Evolutionary conservation across 92 coral and sea anemone species (phyloP).

Genomic region (Palythoa grandiflora): DNA sequence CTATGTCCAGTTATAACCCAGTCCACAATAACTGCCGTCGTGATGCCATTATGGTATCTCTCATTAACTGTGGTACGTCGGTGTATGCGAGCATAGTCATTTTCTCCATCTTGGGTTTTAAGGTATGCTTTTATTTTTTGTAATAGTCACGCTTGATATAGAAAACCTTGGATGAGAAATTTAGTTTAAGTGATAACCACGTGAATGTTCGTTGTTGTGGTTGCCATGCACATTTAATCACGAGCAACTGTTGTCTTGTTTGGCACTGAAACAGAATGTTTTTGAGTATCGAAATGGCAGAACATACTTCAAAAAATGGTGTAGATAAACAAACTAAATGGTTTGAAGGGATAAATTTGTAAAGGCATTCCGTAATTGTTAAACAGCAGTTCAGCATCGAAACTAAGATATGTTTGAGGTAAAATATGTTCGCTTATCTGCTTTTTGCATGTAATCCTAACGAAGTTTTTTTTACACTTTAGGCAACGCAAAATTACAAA

Average conservation of each 20-base stretch:
- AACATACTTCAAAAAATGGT: too few relatives aligned
- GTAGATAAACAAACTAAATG: too few relatives aligned
- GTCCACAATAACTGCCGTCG: constrained; percentile 93
- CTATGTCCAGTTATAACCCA: constrained; percentile 98
- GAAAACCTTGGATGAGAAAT: not conserved
- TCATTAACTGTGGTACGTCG: constrained; percentile 97
- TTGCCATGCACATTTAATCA: too few relatives aligned
- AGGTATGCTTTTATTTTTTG: constrained; percentile 62
- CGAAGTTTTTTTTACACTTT: not conserved
- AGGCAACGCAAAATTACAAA: constrained; percentile 68
- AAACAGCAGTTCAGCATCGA: too few relatives aligned
- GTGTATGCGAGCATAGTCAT: constrained; percentile 95
- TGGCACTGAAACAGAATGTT: too few relatives aligned
- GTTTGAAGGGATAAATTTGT: too few relatives aligned
- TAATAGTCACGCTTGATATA: not conserved
- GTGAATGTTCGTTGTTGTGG: too few relatives aligned
- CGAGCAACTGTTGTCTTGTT: too few relatives aligned
- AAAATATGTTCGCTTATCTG: too few relatives aligned
- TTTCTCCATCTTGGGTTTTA: constrained; percentile 92
- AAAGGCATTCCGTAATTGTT: too few relatives aligned
- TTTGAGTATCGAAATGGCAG: too few relatives aligned
- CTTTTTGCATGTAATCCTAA: not conserved
- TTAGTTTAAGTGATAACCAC: too few relatives aligned
- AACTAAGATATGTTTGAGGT: not conserved
- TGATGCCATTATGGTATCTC: constrained; percentile 94